Conservation (phyloP, 1,140 invertebrate genomes). For the Calliphora vicina region DNA sequence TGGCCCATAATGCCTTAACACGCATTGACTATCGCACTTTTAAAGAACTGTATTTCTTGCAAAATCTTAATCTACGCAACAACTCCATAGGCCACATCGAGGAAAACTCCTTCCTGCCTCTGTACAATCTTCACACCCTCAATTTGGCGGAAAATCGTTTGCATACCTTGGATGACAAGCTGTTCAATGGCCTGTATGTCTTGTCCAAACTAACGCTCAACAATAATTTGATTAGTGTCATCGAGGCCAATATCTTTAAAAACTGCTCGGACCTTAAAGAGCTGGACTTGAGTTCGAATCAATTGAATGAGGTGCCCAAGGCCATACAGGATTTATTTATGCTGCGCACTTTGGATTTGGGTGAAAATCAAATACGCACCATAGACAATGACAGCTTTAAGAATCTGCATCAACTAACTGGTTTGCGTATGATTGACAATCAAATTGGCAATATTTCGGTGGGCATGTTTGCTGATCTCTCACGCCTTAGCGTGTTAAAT, state of each 20-base stretch:
- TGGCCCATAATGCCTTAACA: slow-evolving; percentile 84
- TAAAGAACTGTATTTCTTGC: slow-evolving; percentile 85
- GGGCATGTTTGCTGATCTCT: slow-evolving; percentile 86
- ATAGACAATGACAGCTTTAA: slow-evolving; percentile 84
- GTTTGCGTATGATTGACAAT: slow-evolving; percentile 85
- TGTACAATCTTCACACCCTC: slow-evolving; percentile 86
- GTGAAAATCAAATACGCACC: slow-evolving; percentile 83
- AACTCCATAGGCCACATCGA: slow-evolving; percentile 88
- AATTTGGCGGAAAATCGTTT: slow-evolving; percentile 86
- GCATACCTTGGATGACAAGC: slow-evolving; percentile 78
- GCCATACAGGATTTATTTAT: slow-evolving; percentile 82
- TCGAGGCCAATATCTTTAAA: slow-evolving; percentile 85
- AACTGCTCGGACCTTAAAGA: slow-evolving; percentile 92
- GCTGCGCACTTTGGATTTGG: slow-evolving; percentile 85
- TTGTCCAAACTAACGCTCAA: slow-evolving; percentile 84
- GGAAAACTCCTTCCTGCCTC: slow-evolving; percentile 83
- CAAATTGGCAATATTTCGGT: slow-evolving; percentile 83
- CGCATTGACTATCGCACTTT: slow-evolving; percentile 84
- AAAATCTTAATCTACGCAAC: slow-evolving; percentile 86
- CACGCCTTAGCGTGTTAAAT: slow-evolving; percentile 83
- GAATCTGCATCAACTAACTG: slow-evolving; percentile 84
- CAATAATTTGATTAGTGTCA: slow-evolving; percentile 81
- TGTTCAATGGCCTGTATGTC: slow-evolving; percentile 86
- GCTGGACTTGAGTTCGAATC: slow-evolving; percentile 87
- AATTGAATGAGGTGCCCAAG: slow-evolving; percentile 79